Evolutionary conservation across 2,113 vertebrate species (phyloP).

Genomic region (Thalassoma bifasciatum): DNA sequence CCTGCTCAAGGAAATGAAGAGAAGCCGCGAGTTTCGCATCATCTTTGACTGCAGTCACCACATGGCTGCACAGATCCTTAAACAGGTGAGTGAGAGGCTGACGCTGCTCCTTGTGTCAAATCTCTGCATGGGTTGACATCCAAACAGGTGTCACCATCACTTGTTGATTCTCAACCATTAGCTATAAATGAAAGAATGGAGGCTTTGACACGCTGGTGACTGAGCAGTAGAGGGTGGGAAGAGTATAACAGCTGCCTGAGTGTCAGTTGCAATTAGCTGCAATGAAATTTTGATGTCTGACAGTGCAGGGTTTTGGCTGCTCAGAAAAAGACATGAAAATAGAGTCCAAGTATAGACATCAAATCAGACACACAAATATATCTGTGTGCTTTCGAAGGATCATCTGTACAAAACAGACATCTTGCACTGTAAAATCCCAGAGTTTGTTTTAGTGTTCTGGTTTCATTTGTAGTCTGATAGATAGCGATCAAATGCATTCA

Average conservation of each 20-base stretch:
- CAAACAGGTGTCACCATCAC: neutral
- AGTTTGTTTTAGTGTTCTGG: no score
- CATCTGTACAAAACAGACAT: no score
- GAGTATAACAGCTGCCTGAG: constrained; percentile 3
- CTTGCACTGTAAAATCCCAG: no score
- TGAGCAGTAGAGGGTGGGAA: neutral
- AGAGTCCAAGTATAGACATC: no score
- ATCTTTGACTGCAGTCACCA: constrained; percentile 98
- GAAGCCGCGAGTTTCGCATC: constrained; percentile 95
- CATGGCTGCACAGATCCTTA: constrained; percentile 98
- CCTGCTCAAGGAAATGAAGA: constrained; percentile 98
- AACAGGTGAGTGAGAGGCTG: constrained; percentile 85
- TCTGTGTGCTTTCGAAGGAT: no score
- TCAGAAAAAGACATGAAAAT: neutral
- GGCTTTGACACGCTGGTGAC: neutral
- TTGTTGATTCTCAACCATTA: constrained; percentile 14
- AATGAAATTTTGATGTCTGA: neutral
- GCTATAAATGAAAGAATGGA: constrained; percentile 7
- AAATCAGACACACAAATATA: no score
- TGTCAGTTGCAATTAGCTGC: constrained; percentile 8
- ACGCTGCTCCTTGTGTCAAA: neutral
- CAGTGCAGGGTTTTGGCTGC: neutral
- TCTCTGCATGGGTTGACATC: neutral
- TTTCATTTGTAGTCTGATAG: no score
- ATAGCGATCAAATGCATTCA: no score